A percentile compares a stretch with the other conserved stretches of the same genome.
Conservation (phyloP, 2,888 invertebrate genomes). For the Helobdella robusta region DNA sequence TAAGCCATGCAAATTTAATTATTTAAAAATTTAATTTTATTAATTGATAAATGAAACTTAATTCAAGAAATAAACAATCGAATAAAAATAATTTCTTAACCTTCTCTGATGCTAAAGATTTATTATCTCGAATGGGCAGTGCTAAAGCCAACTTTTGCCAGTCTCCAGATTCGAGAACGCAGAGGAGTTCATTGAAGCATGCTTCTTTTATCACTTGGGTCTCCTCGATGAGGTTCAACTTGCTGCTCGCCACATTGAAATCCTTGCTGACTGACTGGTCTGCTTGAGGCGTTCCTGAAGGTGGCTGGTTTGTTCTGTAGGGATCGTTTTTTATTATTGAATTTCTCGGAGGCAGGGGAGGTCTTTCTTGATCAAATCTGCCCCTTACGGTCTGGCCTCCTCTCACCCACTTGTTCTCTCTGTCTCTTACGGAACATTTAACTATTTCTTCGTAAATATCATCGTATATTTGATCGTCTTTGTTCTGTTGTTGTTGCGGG, state of each 20-base stretch:
- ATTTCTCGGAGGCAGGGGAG: conserved; percentile 21
- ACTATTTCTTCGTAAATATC: conserved; percentile 17
- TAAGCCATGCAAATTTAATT: too few relatives aligned
- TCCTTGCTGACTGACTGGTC: conserved; percentile 1
- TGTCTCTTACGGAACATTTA: neutral
- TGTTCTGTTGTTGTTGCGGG: too few relatives aligned
- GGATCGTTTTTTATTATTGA: conserved; percentile 6
- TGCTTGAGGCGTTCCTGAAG: neutral
- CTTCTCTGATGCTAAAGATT: conserved; percentile 23
- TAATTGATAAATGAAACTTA: too few relatives aligned
- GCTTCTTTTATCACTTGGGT: conserved; percentile 22
- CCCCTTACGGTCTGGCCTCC: conserved; percentile 17
- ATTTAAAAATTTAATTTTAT: too few relatives aligned
- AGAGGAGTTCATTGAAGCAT: conserved; percentile 24
- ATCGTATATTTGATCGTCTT: neutral
- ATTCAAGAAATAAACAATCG: too few relatives aligned
- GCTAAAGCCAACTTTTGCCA: conserved; percentile 34
- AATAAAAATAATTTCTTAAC: too few relatives aligned
- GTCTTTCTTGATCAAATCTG: neutral
- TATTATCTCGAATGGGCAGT: conserved; percentile 29
- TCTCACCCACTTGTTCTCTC: conserved; percentile 19
- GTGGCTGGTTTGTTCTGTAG: neutral
- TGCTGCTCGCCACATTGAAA: conserved; percentile 12
- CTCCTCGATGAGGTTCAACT: conserved; percentile 25
- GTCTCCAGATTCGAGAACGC: conserved; percentile 22